Evolutionary conservation across 2,797 vertebrate genomes (phyloP), one percentile per base, ranked within the genome.

Genomic region (Lutjanus argentimaculatus): DNA sequence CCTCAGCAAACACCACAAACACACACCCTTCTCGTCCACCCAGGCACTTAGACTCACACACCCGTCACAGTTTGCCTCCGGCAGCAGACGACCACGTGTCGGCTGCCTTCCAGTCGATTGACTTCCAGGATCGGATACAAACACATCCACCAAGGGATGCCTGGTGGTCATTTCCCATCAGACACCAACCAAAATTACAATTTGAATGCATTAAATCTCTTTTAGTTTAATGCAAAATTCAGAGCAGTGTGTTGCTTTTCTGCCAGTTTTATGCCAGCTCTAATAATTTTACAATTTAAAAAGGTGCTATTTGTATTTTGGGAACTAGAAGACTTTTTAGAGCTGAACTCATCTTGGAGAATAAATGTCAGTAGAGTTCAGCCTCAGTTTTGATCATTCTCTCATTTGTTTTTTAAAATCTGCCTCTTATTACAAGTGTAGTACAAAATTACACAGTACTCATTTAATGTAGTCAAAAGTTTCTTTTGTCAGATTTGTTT

Each of bases 111-210:
- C 66, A 36, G 46, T 22, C 43, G 40, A 61, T 45, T 10, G 40
- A 11, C 72, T 21, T 57, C 63, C 45, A 68, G 58, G 52, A 67
- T 80, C 67, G 10, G 40, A 70, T 21, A 16, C 43, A 21, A 69
- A 64, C 36, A 70, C 13, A 16, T 51, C 65, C 77, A 42, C 62
- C 55, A 17, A 61, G 40, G 52, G 66, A 52, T 3, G 52, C 25
- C 46, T 15, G 68, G 8, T 51, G 80, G 62, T 72, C 67, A 15
- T 11, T 40, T 68, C 43, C 65, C 65, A 36, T 57, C 58, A 46
- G 56, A 40, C 77, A 14, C 55, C 4, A 17, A 51, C 16, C 17
- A 40, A 6, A 14, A 63, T 12, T 19, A 45, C 22, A 6, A 17
- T 53, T 53, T 4, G 1, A 1, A 36, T 4, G 30, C 30, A 36